Conservation (phyloP, 2,888 invertebrate species). For the Conistra vaccinii region DNA sequence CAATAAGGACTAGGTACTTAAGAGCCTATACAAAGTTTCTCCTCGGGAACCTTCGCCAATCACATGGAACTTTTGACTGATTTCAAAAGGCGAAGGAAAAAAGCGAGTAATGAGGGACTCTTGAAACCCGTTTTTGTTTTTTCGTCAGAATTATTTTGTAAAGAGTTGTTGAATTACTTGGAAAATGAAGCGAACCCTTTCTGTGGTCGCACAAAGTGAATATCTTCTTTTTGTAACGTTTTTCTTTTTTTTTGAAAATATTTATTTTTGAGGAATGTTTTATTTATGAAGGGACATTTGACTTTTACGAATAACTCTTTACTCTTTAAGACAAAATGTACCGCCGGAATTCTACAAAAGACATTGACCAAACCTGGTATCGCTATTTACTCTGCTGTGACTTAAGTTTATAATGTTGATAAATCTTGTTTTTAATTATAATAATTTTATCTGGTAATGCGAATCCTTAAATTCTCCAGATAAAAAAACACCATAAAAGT, state of each 20-base stretch:
- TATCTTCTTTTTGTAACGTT: constrained; percentile 8
- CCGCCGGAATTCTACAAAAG: no score
- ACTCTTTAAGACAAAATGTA: no score
- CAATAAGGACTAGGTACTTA: constrained; percentile 46
- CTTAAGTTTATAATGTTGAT: no score
- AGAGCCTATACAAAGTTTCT: constrained; percentile 61
- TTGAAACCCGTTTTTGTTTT: constrained; percentile 56
- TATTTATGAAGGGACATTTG: constrained; percentile 10
- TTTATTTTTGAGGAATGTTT: constrained; percentile 9
- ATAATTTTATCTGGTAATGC: no score
- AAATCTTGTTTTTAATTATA: no score
- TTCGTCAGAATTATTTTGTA: constrained; percentile 54
- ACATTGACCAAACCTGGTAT: no score
- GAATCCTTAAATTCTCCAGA: no score
- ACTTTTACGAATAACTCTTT: neutral
- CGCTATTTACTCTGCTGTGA: no score
- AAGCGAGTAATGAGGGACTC: constrained; percentile 47
- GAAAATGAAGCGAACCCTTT: constrained; percentile 33
- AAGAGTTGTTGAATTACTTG: constrained; percentile 50
- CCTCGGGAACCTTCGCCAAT: constrained; percentile 45
- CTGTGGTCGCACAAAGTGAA: constrained; percentile 39
- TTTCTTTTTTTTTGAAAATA: neutral
- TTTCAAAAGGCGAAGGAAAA: constrained; percentile 53
- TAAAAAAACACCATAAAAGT: no score
- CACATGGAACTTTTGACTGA: constrained; percentile 63